Base-by-base conservation (phyloP, 2,888 invertebrate species). In the Notocelia uddmanniana region DNA sequence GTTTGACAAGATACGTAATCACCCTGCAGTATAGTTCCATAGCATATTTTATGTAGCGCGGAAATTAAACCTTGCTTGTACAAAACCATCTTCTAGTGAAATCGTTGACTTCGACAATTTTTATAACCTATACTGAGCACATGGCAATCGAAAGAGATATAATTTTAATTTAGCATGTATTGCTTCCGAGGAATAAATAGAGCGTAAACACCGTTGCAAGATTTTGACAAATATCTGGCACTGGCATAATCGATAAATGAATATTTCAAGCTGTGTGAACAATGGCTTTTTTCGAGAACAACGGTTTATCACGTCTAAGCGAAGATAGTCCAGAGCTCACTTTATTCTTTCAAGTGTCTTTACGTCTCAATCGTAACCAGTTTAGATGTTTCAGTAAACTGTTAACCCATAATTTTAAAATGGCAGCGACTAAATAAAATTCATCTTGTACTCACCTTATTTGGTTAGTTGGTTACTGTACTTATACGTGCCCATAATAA, bases 291-390 rank as follows among this genome's bases (percentile, higher is more conserved):
- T 15, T 48, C 18, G 48, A 48, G 18, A 18, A 48, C 0, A 10
- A 52, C 21, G 21, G 21, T 52, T 21, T 52, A 13, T 52, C 52
- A 60, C 37, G 21, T 21, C 34, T 11, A 21, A 58, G 48, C 58
- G 58, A n/a, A 48, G 11, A 5, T 15, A 41, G 15, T 41, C n/a
- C 54, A 8, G 1, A 54, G 34, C 13, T 21, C 34, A 13, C 34
- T 58, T 58, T 50, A 68, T 58, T 50, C 48, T 68, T 58, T 58
- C 68, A 50, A 58, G 52, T 52, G 19, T 52, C 50, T 50, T 13
- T 21, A 45, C 45, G 15, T 41, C 58, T 68, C 68, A 68, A 18
- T 58, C 45, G 9, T 45, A 18, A 58, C 19, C 58, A 58, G 34
- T 58, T 19, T 31, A 19, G 5, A 18, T 11, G 5, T 34, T 57